Conservation (phyloP, 2,888 invertebrate species). For the Chorisops tibialis region DNA sequence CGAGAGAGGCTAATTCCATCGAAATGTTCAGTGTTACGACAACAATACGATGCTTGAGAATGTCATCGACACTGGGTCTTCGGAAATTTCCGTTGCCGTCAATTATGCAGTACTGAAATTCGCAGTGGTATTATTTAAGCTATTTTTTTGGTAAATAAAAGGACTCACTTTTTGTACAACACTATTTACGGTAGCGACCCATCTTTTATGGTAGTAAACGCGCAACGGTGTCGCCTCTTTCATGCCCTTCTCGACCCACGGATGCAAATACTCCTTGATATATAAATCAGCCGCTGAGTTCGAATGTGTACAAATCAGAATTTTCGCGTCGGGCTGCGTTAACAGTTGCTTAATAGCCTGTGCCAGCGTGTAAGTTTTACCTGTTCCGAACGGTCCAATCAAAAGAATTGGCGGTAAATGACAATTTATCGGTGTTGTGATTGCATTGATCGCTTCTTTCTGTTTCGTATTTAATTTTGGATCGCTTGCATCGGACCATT, state of each 20-base stretch:
- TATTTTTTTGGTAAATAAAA: no score
- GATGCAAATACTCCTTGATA: conserved; percentile 78
- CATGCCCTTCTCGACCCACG: conserved; percentile 66
- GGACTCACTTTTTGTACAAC: conserved; percentile 61
- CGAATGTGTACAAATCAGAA: conserved; percentile 81
- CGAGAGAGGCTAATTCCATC: conserved; percentile 67
- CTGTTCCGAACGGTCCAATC: conserved; percentile 82
- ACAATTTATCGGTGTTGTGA: conserved; percentile 63
- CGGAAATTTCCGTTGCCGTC: conserved; percentile 63
- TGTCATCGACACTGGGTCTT: conserved; percentile 68
- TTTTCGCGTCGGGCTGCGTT: conserved; percentile 61
- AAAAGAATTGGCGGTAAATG: conserved; percentile 69
- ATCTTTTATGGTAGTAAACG: conserved; percentile 75
- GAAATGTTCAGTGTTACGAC: conserved; percentile 79
- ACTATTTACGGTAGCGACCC: conserved; percentile 73
- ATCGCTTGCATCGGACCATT: conserved; percentile 65
- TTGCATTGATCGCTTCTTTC: conserved; percentile 72
- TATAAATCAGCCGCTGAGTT: conserved; percentile 85
- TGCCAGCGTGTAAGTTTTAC: conserved; percentile 80
- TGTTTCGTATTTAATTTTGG: conserved; percentile 71
- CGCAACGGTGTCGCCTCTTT: conserved; percentile 67
- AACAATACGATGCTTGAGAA: conserved; percentile 67
- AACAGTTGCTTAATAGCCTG: conserved; percentile 69
- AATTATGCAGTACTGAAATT: conserved; percentile 67
- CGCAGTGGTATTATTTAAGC: no score